Evolutionary conservation across 2,797 vertebrate genomes (phyloP).

Genomic region (Leptodactylus fallax): DNA sequence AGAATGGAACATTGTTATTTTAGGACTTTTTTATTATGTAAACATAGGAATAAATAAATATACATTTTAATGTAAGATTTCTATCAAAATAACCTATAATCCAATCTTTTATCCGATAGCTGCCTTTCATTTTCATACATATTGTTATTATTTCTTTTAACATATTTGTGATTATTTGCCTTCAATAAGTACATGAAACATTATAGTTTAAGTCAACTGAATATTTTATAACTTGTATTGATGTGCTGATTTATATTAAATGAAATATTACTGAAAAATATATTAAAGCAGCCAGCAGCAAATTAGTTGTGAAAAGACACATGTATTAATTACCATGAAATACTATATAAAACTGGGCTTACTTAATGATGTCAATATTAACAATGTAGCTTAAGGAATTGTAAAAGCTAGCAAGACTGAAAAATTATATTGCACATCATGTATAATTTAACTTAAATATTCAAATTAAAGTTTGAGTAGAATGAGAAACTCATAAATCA

Average conservation of each 20-base stretch:
- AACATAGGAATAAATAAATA: not conserved
- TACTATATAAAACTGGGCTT: slow-evolving; percentile 12
- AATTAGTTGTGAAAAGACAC: not conserved
- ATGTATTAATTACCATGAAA: slow-evolving; percentile 17
- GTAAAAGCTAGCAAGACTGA: slow-evolving; percentile 3
- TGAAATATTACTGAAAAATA: not conserved
- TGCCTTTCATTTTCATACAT: not conserved
- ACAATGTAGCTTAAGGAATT: slow-evolving; percentile 37
- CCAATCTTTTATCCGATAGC: not conserved
- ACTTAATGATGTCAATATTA: slow-evolving; percentile 30
- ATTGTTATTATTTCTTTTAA: not conserved
- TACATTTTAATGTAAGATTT: not conserved
- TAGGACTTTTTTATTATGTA: not conserved
- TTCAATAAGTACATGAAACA: not conserved
- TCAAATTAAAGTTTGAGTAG: slow-evolving; percentile 14
- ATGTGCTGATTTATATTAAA: slow-evolving; percentile 11
- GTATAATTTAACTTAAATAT: slow-evolving; percentile 39
- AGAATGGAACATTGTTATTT: not conserved
- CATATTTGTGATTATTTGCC: not conserved
- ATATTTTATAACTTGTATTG: slow-evolving; percentile 2
- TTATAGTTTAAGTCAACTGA: not conserved
- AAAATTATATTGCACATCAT: slow-evolving; percentile 29
- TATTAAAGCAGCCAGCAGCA: not conserved
- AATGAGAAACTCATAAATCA: slow-evolving; percentile 27
- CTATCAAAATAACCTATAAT: not conserved